Conservation (phyloP, 2,888 invertebrate species). For the Prosapia bicincta region DNA sequence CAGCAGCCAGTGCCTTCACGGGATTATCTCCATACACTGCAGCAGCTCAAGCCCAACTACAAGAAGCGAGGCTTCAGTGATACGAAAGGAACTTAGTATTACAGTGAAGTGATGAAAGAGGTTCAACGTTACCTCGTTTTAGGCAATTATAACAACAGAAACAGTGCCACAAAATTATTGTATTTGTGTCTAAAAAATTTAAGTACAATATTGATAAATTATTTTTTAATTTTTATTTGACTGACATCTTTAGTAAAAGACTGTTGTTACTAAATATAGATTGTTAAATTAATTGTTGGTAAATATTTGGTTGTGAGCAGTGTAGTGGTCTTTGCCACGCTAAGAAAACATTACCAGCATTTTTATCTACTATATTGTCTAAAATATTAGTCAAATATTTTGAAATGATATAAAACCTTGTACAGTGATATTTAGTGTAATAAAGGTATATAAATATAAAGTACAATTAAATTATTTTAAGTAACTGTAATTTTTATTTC, state of each 20-base stretch:
- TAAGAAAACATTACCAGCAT: not conserved
- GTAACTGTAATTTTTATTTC: not conserved
- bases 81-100: constrained; percentile 9
- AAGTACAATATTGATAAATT: not conserved
- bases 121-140: not conserved
- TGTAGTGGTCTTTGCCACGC: not conserved
- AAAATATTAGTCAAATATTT: not conserved
- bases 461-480: not conserved
- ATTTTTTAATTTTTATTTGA: not conserved
- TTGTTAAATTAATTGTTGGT: not conserved
- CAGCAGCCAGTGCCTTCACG: constrained; percentile 54
- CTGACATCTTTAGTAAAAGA: not conserved
- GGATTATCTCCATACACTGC: constrained; percentile 57
- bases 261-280: not conserved
- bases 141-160: not conserved
- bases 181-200: not conserved
- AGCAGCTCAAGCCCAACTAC: constrained; percentile 62
- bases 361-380: not conserved
- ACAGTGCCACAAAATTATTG: not conserved
- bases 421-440: not conserved
- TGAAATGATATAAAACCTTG: not conserved
- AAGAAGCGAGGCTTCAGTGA: constrained; percentile 75
- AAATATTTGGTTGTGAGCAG: constrained; percentile 1
- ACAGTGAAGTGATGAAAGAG: not conserved
- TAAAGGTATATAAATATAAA: not conserved